Evolutionary conservation across 2,113 vertebrate genomes (phyloP).

Genomic region (Rhadina sibilatrix): DNA sequence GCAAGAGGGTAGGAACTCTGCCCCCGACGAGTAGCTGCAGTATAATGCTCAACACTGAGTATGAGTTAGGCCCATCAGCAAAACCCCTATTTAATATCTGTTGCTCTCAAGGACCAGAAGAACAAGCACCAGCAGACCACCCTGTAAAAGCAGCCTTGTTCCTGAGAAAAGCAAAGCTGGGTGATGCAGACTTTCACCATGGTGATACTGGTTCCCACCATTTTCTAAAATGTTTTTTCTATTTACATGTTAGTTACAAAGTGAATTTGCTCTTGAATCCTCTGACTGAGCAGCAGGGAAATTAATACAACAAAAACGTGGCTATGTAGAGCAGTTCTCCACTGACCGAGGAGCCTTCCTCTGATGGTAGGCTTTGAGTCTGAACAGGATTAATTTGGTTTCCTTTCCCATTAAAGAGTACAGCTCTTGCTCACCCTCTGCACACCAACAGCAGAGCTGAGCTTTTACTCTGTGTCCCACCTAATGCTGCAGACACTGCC

Average conservation of each 20-base stretch:
- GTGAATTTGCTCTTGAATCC: not conserved
- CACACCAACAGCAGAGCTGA: not conserved
- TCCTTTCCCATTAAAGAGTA: not conserved
- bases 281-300: not conserved
- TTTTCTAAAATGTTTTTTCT: not conserved
- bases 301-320: constrained; percentile 10
- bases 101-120: not conserved
- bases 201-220: not conserved
- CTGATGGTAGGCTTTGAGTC: not conserved
- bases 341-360: not conserved
- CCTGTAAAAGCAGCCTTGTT: not conserved
- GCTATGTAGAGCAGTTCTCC: not conserved
- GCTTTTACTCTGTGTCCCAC: not conserved
- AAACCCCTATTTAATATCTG: not conserved
- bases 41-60: not conserved
- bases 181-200: not conserved
- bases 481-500: not conserved
- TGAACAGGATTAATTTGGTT: constrained; percentile 28
- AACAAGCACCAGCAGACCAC: not conserved
- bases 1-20: not conserved
- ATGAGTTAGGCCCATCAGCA: not conserved
- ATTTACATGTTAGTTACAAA: not conserved
- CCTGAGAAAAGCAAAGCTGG: not conserved
- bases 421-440: not conserved
- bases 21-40: accelerated